These are phyloP conservation scores for Coracopsis vasa DNA, from an alignment of 2,113 vertebrate species.

Conservation along the genomic window DNA sequence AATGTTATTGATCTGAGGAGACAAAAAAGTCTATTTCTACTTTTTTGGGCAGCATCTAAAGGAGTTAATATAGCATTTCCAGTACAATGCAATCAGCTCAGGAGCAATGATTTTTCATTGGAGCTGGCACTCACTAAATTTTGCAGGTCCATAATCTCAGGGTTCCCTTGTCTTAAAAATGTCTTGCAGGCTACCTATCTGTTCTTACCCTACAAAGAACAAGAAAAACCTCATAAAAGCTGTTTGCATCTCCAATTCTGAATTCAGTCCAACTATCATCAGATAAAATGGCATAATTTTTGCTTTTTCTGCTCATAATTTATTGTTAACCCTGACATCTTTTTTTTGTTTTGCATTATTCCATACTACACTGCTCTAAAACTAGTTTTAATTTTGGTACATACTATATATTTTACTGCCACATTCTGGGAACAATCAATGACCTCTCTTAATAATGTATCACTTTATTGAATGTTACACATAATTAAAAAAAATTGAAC, in stretches of 20 bases:
- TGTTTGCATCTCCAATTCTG: not conserved
- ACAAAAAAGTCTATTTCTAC: not conserved
- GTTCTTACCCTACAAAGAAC: not conserved
- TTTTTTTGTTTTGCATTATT: constrained; percentile 39
- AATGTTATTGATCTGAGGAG: not conserved
- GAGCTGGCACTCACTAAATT: not conserved
- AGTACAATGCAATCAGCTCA: not conserved
- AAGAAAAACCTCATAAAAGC: not conserved
- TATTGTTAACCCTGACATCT: not conserved
- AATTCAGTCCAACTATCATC: not conserved
- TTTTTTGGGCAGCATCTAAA: not conserved
- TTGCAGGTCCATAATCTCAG: not conserved
- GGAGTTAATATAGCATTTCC: not conserved
- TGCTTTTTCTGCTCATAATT: not conserved
- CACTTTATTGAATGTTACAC: constrained; percentile 59
- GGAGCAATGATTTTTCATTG: not conserved
- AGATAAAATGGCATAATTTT: not conserved
- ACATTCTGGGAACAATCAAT: constrained; percentile 68
- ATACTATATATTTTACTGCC: constrained; percentile 62
- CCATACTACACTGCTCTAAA: constrained; percentile 18
- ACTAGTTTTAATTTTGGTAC: constrained; percentile 57
- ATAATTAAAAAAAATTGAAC: constrained; percentile 69
- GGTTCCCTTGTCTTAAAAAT: not conserved
- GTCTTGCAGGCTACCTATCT: not conserved
- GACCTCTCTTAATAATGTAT: constrained; percentile 72